These are phyloP conservation scores for Leucopternis melanops DNA, from an alignment of 2,113 vertebrate species.

Conservation along the genomic window DNA sequence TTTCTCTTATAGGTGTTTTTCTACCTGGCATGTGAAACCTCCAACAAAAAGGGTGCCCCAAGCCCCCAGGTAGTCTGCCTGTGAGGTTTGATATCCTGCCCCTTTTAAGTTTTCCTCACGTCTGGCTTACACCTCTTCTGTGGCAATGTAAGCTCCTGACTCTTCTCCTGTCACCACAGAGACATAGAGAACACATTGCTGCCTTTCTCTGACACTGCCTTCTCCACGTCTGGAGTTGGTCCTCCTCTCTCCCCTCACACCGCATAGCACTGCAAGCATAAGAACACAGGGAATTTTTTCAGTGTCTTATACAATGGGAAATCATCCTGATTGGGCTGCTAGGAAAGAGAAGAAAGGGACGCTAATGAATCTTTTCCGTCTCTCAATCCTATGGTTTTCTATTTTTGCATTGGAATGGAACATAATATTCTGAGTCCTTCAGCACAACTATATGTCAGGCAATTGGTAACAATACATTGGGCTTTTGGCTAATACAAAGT, in stretches of 20 bases:
- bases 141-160: background rate
- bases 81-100: background rate
- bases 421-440: slow-evolving; percentile 12
- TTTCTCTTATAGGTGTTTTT: background rate
- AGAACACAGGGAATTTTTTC: background rate
- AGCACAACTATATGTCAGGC: background rate
- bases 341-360: slow-evolving; percentile 23
- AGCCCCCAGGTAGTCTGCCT: background rate
- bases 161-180: background rate
- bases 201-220: background rate
- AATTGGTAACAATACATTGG: background rate
- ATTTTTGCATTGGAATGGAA: slow-evolving; percentile 47
- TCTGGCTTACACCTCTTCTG: background rate
- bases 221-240: background rate
- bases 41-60: background rate
- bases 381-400: slow-evolving; percentile 12
- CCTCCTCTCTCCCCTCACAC: background rate
- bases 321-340: background rate
- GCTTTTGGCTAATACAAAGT: no score
- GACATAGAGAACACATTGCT: background rate
- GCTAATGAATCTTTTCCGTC: slow-evolving; percentile 44
- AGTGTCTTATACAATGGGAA: background rate
- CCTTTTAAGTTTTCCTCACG: background rate
- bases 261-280: background rate
- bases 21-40: background rate